Base-by-base conservation (phyloP, 2,888 invertebrate species). In the Antitype chi region DNA sequence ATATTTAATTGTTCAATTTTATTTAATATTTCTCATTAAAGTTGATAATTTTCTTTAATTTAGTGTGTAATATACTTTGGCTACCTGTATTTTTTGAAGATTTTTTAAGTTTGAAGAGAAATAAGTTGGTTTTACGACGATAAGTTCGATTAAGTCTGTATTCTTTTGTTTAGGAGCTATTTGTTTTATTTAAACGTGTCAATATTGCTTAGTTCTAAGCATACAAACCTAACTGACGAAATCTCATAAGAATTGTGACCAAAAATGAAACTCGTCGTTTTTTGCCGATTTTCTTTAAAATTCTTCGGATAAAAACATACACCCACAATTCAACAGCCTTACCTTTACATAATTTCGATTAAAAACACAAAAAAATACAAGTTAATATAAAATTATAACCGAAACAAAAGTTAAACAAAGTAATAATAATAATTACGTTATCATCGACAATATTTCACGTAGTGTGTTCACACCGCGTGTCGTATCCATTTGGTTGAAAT, bases 401-500 rank as follows among this genome's bases (percentile, higher is more conserved):
- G 8, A 72, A 53, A 69, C 25, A 66, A 32, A 68, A 76, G 15
- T 64, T 7, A 5, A 11, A 68, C 11, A 73, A 80, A 82, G 78
- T 88, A 86, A 86, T 87, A 85, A 87, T 80, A 83, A 85, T 86
- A 84, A 86, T 78, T 55, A 84, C 64, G 75, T n/a, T 75, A 59
- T 32, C 81, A 86, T 87, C 69, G 87, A 67, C 68, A 85, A 80
- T 88, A 88, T 86, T 80, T 83, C 88, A 55, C 28, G 70, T 82
- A 80, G 89, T 89, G 89, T 89, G 83, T 1, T 2, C 57, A 25
- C 84, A 68, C 92, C 87, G 85, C 90, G 91, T 92, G 93, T 92
- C 94, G 94, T 94, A 95, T 95, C 95, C 96, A 95, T 96, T 96
- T 95, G 94, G 94, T 93, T 93, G 93, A 94, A 95, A 96, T 95